A percentile compares a stretch with the other conserved stretches of the same genome.
phyloP scores from a whole-genome alignment of 2,113 vertebrate genomes.

The Phalacrocorax aristotelis region DNA sequence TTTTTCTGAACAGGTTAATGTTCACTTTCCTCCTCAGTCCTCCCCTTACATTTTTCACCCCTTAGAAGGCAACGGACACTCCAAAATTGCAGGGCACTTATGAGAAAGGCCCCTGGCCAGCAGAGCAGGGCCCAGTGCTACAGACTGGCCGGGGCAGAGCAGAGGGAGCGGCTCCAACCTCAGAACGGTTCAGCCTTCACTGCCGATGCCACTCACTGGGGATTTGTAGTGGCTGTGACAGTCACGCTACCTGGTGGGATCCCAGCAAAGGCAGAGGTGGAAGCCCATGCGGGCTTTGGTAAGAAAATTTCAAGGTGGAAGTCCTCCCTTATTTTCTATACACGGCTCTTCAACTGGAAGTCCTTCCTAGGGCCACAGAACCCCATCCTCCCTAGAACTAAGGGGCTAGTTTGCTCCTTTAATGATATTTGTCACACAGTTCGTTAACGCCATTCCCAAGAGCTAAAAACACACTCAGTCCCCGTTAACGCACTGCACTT shows the following conservation, averaged over 20 bases:
- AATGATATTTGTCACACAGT: accelerated
- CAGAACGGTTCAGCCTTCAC: background rate
- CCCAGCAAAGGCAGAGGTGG: background rate
- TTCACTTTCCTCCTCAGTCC: background rate
- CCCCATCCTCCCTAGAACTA: background rate
- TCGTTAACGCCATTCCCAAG: background rate
- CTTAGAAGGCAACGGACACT: background rate
- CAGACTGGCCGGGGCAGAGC: background rate
- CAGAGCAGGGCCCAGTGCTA: background rate
- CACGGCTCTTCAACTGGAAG: background rate
- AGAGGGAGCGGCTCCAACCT: background rate
- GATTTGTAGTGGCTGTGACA: too few relatives aligned
- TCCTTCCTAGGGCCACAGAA: background rate
- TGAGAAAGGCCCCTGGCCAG: background rate
- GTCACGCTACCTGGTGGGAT: background rate
- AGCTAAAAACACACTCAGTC: background rate
- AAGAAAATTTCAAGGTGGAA: background rate
- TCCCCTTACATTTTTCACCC: background rate
- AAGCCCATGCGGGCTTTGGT: background rate
- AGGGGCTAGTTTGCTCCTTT: background rate
- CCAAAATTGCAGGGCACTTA: background rate
- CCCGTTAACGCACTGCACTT: background rate
- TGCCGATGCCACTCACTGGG: too few relatives aligned
- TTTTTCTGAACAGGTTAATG: background rate
- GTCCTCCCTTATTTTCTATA: background rate